Base-by-base conservation (phyloP, 2,797 vertebrate genomes). In the Takifugu rubripes region DNA sequence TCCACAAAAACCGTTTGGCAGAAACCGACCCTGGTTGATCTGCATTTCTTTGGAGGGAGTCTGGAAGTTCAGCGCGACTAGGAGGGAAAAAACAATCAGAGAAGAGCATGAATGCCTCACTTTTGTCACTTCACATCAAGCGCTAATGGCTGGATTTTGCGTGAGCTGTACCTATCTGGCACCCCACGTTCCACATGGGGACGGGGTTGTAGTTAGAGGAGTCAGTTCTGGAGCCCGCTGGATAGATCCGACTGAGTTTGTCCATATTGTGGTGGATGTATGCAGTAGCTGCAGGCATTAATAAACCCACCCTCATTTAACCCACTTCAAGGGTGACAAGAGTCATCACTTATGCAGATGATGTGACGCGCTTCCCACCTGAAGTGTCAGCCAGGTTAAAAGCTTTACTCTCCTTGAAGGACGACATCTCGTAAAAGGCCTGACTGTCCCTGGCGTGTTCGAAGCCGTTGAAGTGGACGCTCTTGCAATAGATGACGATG, bases 31-130 rank as follows among this genome's bases (percentile, higher is more conserved):
- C 82, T 97, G 96, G 81, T 99, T 95, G 48, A 98, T 25, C 21
- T 99, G 93, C 96, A 98, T 98, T 87, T 96, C 94, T 50, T 92
- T 87, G 58, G 88, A 85, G 5, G 88, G 87, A 2, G 94, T 96
- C 90, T 99, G 97, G 89, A 99, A 99, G 87, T 99, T 99, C 55
- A 99, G 72, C 10, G 96, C 95, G 92, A 98, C 97, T 99, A 33
- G 29, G 56, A 66, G 42, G 2, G 62, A 29, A 71, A 21, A 21
- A 21, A 21, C 21, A 21, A 45, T 7, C 26, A 52, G 33, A 79
- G 8, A 24, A 57, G 6, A 24, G 6, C 3, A 6, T 46, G 33
- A 29, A 16, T 0, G 0, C 1, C 2, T 47, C 29, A 10, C 15
- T 67, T 5, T 31, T 25, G 42, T 25, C 11, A 7, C 6, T 15